phyloP scores from a whole-genome alignment of 2,113 vertebrate genomes.

The Alectura lathami region DNA sequence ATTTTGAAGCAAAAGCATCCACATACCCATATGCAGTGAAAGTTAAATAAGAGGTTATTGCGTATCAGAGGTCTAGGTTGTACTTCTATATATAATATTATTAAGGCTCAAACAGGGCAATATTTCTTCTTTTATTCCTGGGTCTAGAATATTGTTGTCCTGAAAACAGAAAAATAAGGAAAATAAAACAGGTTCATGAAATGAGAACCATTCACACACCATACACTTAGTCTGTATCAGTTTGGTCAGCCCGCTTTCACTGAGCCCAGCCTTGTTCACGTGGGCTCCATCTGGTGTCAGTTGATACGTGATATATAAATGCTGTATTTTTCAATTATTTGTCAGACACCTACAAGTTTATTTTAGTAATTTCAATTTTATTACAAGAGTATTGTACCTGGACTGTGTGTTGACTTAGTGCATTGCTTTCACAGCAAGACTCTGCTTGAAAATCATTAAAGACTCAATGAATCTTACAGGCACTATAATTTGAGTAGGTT shows the following conservation, averaged over 20 bases:
- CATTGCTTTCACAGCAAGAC: slow-evolving; percentile 30
- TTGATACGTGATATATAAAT: slow-evolving; percentile 3
- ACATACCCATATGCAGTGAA: not conserved
- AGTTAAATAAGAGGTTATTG: not conserved
- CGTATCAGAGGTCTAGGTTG: not conserved
- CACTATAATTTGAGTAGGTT: slow-evolving; percentile 45
- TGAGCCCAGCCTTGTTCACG: not conserved
- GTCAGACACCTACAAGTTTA: slow-evolving; percentile 60
- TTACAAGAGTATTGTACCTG: slow-evolving; percentile 35
- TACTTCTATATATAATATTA: not conserved
- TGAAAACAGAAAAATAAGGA: not conserved
- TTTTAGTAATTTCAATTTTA: slow-evolving; percentile 73
- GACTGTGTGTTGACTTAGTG: slow-evolving; percentile 33
- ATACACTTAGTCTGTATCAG: not conserved
- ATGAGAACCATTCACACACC: not conserved
- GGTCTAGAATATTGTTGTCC: not conserved
- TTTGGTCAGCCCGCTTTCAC: not conserved
- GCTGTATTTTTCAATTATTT: slow-evolving; percentile 45
- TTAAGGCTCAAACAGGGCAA: not conserved
- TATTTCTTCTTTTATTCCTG: not conserved
- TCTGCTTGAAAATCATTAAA: slow-evolving; percentile 71
- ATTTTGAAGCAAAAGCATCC: not conserved
- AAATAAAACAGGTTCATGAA: not conserved
- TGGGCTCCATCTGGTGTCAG: slow-evolving; percentile 18
- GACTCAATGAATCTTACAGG: slow-evolving; percentile 71